These are phyloP conservation scores for Kryptolebias marmoratus DNA, from an alignment of 2,113 vertebrate species.

Conservation along the genomic window DNA sequence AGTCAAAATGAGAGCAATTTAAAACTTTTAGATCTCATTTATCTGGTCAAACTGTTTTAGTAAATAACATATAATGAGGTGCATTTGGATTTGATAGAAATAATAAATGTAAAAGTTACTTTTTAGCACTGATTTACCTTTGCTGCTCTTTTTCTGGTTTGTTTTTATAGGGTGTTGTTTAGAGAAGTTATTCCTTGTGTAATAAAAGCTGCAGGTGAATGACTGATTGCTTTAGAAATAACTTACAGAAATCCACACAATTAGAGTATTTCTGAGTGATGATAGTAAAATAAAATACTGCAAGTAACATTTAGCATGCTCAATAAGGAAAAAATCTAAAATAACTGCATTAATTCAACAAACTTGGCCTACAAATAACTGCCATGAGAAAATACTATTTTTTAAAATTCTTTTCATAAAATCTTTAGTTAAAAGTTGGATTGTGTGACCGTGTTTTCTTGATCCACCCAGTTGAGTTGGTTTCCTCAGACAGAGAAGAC, in stretches of 20 bases:
- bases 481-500: constrained; percentile 36
- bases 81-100: constrained; percentile 51
- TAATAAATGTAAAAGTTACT: constrained; percentile 33
- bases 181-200: constrained; percentile 42
- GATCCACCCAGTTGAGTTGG: constrained; percentile 56
- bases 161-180: constrained; percentile 35
- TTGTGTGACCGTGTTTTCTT: constrained; percentile 46
- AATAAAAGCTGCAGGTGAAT: constrained; percentile 37
- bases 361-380: constrained; percentile 12
- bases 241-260: constrained; percentile 9
- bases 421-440: constrained; percentile 18
- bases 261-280: constrained; percentile 1
- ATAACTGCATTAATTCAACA: too few species aligned
- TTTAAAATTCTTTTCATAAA: not conserved
- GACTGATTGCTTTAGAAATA: constrained; percentile 1
- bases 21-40: not conserved
- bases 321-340: too few species aligned
- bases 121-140: constrained; percentile 41
- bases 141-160: constrained; percentile 35
- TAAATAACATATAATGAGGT: constrained; percentile 39
- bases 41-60: constrained; percentile 22
- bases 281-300: constrained; percentile 6
- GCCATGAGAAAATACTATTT: not conserved
- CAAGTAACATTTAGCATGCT: too few species aligned
- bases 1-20: not conserved